These are phyloP conservation scores for Melanotaenia trifasciata DNA, from an alignment of 2,797 vertebrate species.

Conservation along the genomic window DNA sequence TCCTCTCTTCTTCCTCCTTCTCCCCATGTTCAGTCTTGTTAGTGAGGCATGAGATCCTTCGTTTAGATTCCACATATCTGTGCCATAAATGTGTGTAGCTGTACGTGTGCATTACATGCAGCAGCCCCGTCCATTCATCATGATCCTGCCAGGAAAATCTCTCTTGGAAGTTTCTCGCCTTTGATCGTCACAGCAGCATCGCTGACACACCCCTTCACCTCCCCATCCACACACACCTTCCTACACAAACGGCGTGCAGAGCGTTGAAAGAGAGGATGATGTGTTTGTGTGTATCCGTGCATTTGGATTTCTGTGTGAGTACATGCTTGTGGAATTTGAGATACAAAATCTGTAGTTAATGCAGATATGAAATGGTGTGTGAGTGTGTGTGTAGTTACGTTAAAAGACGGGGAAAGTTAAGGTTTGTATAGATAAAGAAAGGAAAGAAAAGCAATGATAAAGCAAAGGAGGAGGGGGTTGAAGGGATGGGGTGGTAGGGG, in stretches of 20 bases:
- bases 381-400: constrained; percentile 16
- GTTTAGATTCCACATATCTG: constrained; percentile 24
- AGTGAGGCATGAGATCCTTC: constrained; percentile 28
- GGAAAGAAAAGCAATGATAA: constrained; percentile 31
- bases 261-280: constrained; percentile 13
- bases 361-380: background rate
- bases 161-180: constrained; percentile 58
- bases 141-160: constrained; percentile 39
- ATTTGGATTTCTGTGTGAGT: too few species aligned
- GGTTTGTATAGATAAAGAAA: background rate
- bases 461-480: constrained; percentile 7
- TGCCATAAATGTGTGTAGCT: constrained; percentile 10
- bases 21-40: constrained; percentile 42
- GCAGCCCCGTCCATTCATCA: constrained; percentile 58
- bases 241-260: constrained; percentile 21
- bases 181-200: constrained; percentile 59
- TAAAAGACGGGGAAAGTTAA: constrained; percentile 14
- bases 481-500: constrained; percentile 8
- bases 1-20: constrained; percentile 7
- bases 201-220: constrained; percentile 48
- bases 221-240: constrained; percentile 40
- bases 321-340: constrained; percentile 4
- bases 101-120: constrained; percentile 10
- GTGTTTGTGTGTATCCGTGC: constrained; percentile 5
- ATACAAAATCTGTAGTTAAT: constrained; percentile 5